A percentile compares a stretch with the other conserved stretches of the same genome.
These are phyloP conservation scores for Brachypodius melanocephalos DNA, from an alignment of 2,113 vertebrate species.

Conservation along the genomic window DNA sequence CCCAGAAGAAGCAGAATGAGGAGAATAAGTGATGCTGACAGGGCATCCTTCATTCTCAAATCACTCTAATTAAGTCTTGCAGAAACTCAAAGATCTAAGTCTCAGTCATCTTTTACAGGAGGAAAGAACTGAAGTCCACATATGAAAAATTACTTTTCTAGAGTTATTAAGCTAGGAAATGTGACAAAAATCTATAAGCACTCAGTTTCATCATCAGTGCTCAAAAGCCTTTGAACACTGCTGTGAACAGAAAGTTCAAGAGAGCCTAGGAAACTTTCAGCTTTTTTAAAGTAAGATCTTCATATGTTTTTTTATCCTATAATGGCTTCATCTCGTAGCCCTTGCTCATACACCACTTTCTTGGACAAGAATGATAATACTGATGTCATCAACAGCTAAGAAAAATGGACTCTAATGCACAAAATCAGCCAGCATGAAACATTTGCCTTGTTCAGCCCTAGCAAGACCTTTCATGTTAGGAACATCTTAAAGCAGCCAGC, in stretches of 20 bases:
- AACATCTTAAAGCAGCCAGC: not conserved
- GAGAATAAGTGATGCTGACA: not conserved
- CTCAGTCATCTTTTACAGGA: not conserved
- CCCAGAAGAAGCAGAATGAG: not conserved
- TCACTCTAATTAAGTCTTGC: conserved; percentile 26
- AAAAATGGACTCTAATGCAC: not conserved
- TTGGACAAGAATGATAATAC: not conserved
- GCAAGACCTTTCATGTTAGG: not conserved
- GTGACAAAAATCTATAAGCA: not conserved
- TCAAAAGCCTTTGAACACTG: not conserved
- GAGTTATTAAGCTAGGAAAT: not conserved
- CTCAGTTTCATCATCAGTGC: not conserved
- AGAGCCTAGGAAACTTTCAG: not conserved
- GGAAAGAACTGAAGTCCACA: not conserved
- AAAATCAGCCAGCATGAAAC: not conserved
- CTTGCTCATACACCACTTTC: not conserved
- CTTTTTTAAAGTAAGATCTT: not conserved
- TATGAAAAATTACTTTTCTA: not conserved
- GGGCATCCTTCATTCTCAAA: conserved; percentile 5
- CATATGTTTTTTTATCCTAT: not conserved
- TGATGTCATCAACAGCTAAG: not conserved
- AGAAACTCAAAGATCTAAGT: not conserved
- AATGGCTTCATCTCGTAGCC: not conserved
- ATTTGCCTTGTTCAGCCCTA: not conserved
- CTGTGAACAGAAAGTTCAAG: not conserved